These are phyloP conservation scores for Nasonia vitripennis DNA, from an alignment of 1,140 invertebrate genomes.

Conservation along the genomic window DNA sequence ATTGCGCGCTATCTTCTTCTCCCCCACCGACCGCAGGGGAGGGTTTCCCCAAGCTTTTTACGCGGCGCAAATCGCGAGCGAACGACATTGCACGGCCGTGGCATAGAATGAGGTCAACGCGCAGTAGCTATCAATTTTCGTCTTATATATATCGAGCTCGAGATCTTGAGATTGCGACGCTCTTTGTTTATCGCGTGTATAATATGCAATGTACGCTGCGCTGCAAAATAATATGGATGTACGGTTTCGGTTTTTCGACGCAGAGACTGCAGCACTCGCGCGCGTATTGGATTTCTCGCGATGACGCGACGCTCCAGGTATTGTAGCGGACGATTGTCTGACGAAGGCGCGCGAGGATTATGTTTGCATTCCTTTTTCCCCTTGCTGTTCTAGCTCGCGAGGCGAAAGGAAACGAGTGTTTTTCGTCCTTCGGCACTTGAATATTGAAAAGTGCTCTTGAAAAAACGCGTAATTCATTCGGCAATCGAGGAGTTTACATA, in stretches of 20 bases:
- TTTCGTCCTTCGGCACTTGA: background rate
- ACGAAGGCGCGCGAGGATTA: too few relatives aligned
- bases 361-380: too few relatives aligned
- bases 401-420: background rate
- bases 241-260: background rate
- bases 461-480: background rate
- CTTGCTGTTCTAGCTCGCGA: background rate
- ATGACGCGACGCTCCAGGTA: background rate
- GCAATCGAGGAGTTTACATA: background rate
- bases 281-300: background rate
- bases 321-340: too few relatives aligned
- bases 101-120: constrained; percentile 38
- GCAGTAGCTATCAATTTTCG: constrained; percentile 34
- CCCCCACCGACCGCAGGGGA: background rate
- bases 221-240: too few relatives aligned
- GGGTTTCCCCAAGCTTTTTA: background rate
- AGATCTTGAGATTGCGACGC: background rate
- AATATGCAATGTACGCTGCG: background rate
- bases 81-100: constrained; percentile 25
- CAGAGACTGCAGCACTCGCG: background rate
- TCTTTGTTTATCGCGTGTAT: background rate
- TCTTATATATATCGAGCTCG: background rate
- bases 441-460: background rate
- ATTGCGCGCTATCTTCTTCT: background rate
- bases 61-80: background rate